Base-by-base conservation (phyloP, 2,888 invertebrate species). In the Cactoblastis cactorum region DNA sequence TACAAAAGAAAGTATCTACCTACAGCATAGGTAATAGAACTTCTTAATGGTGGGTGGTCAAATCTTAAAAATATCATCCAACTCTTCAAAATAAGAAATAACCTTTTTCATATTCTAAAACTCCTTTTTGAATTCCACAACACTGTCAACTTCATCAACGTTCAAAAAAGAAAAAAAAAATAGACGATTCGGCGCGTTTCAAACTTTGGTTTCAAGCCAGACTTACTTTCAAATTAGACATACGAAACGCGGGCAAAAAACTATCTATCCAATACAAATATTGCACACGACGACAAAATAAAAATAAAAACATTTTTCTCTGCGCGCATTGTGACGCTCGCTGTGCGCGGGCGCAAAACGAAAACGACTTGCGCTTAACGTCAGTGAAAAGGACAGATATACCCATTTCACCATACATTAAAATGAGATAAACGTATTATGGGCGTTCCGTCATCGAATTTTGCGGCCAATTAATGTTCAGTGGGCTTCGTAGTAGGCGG, bases 391-490 rank as follows among this genome's bases (percentile, higher is more conserved):
- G 73, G 69, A 69, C 55, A 55, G 66, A 52, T 1, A 57, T 63
- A 66, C 45, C 8, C 11, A 17, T 12, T 12, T 1, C 17, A 11
- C 1, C 1, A 0, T 12, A 28, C 0, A 62, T 54, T 12, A 51
- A 67, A 86, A 48, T 47, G 74, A 71, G 81, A 79, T 45, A 41
- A 66, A 4, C 45, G 52, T 62, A 63, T 38, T 58, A 74, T 74
- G 80, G 89, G 88, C 88, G 89, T 82, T 79, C 62, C 80, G 65
- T 70, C 73, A 68, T 80, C 74, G 69, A 81, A 71, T 79, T 79
- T 79, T 65, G 75, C 77, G 74, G 76, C 89, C 88, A 89, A 89
- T 88, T 89, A 85, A 88, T 84, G 89, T 70, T 87, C 87, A 88
- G 82, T 87, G 88, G 83, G 85, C 85, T 86, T 87, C 74, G 63